phyloP scores from a whole-genome alignment of 2,113 vertebrate species.

The Gobius niger region DNA sequence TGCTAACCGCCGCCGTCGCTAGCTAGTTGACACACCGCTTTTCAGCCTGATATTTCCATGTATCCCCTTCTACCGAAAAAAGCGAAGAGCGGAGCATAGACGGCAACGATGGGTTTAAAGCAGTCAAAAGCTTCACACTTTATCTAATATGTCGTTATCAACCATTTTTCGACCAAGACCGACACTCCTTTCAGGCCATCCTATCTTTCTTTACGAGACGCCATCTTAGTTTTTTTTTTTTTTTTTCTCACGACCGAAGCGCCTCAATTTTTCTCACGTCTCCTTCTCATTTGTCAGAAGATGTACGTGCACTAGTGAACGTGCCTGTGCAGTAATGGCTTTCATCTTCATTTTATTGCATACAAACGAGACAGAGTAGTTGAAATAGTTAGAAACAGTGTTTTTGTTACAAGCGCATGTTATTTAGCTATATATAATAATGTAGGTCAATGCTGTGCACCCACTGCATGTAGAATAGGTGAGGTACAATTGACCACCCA shows the following conservation, averaged over 20 bases:
- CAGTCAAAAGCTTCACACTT: constrained; percentile 34
- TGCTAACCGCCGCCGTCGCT: constrained; percentile 38
- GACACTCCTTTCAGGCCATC: constrained; percentile 69
- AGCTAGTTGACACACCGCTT: constrained; percentile 56
- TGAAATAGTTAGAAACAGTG: too few species aligned
- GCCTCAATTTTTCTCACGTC: constrained; percentile 54
- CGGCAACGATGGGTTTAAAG: constrained; percentile 21
- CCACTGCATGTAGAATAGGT: not conserved
- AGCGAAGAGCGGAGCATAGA: constrained; percentile 14
- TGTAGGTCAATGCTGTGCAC: not conserved
- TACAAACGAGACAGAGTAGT: not conserved
- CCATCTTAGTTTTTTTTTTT: constrained; percentile 77
- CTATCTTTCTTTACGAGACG: constrained; percentile 77
- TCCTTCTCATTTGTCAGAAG: constrained; percentile 52
- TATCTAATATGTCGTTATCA: constrained; percentile 44
- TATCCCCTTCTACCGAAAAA: constrained; percentile 28
- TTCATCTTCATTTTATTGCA: not conserved
- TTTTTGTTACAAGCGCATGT: not conserved
- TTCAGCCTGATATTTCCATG: constrained; percentile 54
- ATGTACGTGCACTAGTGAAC: constrained; percentile 50
- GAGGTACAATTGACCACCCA: not conserved
- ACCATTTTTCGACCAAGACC: constrained; percentile 58
- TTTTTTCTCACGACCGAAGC: constrained; percentile 71
- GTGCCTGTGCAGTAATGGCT: not conserved
- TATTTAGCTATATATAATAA: not conserved